A percentile compares a stretch with the other conserved stretches of the same genome.
Conservation (phyloP, 2,797 vertebrate genomes). For the Rhadinocentrus ornatus region DNA sequence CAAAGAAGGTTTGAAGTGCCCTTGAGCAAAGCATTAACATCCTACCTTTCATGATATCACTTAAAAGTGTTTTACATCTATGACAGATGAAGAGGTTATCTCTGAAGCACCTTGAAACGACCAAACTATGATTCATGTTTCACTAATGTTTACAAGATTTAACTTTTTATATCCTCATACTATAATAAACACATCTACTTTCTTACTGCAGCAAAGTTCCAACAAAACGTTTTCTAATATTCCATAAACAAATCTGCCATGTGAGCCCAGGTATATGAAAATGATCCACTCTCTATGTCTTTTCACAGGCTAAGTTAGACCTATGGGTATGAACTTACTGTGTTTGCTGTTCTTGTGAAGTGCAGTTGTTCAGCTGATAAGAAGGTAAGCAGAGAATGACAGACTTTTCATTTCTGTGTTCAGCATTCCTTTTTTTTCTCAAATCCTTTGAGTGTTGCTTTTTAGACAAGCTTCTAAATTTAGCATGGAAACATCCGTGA, state of each 20-base stretch:
- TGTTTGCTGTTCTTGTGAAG: constrained; percentile 33
- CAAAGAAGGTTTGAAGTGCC: constrained; percentile 18
- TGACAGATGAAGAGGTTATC: constrained; percentile 51
- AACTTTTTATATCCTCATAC: neutral
- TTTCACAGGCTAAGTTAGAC: constrained; percentile 17
- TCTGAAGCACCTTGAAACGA: constrained; percentile 31
- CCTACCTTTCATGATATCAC: constrained; percentile 39
- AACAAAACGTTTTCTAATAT: neutral
- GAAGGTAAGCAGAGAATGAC: constrained; percentile 49
- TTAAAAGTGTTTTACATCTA: constrained; percentile 43
- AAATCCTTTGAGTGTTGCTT: constrained; percentile 63
- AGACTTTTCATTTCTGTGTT: constrained; percentile 49
- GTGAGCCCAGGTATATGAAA: constrained; percentile 6
- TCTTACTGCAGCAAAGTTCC: neutral
- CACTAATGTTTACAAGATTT: constrained; percentile 4
- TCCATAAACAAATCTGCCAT: neutral
- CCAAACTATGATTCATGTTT: constrained; percentile 3
- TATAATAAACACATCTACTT: neutral
- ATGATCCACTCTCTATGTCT: constrained; percentile 21
- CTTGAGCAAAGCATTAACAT: constrained; percentile 30
- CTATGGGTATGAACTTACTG: constrained; percentile 27
- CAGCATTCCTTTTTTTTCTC: constrained; percentile 37
- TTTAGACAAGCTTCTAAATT: constrained; percentile 69
- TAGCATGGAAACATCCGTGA: constrained; percentile 61
- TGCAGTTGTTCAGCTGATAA: constrained; percentile 49